These are phyloP conservation scores for Phalera bucephala DNA, from an alignment of 2,888 invertebrate species.

Conservation along the genomic window DNA sequence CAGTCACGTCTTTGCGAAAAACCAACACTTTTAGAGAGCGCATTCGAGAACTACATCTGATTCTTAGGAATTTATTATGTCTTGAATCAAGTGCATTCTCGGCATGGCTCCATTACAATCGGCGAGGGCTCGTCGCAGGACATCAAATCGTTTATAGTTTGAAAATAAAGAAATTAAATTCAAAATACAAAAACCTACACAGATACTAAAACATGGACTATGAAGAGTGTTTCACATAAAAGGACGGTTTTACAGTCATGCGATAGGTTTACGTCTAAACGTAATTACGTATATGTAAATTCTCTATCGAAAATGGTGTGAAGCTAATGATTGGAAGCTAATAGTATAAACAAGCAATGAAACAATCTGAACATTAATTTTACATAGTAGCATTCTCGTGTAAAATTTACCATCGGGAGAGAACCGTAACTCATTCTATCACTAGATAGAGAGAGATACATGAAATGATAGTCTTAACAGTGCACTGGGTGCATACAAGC, in stretches of 20 bases:
- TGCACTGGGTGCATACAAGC: slow-evolving; percentile 41
- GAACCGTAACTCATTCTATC: slow-evolving; percentile 38
- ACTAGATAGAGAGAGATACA: slow-evolving; percentile 35
- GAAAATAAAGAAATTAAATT: slow-evolving; percentile 8
- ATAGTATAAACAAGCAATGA: slow-evolving; percentile 56
- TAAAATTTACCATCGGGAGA: slow-evolving; percentile 48
- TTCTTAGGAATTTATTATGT: slow-evolving; percentile 3
- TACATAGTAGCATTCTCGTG: slow-evolving; percentile 62
- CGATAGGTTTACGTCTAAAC: slow-evolving; percentile 37
- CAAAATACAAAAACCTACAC: slow-evolving; percentile 20
- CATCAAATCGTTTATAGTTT: slow-evolving; percentile 2
- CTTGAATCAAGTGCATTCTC: slow-evolving; percentile 4
- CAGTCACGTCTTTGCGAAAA: slow-evolving; percentile 31
- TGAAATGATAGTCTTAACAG: slow-evolving; percentile 29
- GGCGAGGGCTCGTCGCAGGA: slow-evolving; percentile 11
- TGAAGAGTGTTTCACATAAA: slow-evolving; percentile 23
- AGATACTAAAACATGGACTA: slow-evolving; percentile 24
- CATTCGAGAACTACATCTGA: slow-evolving; percentile 5
- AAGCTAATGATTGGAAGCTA: slow-evolving; percentile 58
- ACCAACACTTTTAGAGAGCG: slow-evolving; percentile 6
- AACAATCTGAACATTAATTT: slow-evolving; percentile 64
- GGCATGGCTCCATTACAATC: slow-evolving; percentile 3
- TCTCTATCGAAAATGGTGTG: slow-evolving; percentile 72
- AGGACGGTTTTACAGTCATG: slow-evolving; percentile 40
- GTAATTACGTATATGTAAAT: slow-evolving; percentile 30